Conservation (phyloP, 2,797 vertebrate species). For the Acrossocheilus fasciatus region DNA sequence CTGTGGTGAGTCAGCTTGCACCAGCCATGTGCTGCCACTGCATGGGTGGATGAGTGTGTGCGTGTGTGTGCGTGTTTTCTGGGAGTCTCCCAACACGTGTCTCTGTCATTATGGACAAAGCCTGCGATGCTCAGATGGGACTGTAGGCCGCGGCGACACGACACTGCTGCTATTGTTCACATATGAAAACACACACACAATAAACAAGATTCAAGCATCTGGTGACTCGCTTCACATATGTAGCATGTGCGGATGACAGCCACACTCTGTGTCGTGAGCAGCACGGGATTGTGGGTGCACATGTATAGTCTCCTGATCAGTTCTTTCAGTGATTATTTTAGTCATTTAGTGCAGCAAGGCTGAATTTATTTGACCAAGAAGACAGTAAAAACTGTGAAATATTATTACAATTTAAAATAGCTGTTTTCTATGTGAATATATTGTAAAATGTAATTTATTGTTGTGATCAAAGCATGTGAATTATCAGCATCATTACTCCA, state of each 20-base stretch:
- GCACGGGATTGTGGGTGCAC: neutral
- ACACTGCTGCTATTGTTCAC: constrained; percentile 65
- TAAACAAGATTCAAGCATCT: constrained; percentile 50
- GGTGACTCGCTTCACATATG: neutral
- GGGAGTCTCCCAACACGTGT: constrained; percentile 74
- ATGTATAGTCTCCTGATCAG: neutral
- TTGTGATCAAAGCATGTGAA: neutral
- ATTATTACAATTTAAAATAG: neutral
- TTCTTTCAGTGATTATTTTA: neutral
- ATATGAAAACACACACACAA: constrained; percentile 34
- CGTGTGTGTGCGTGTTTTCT: constrained; percentile 53
- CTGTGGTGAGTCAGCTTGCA: constrained; percentile 71
- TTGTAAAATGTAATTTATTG: neutral
- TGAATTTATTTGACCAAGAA: neutral
- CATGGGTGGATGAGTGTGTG: constrained; percentile 18
- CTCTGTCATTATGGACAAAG: constrained; percentile 66
- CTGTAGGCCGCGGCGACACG: constrained; percentile 64
- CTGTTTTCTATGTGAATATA: neutral
- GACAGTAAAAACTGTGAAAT: neutral
- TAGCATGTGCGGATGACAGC: neutral
- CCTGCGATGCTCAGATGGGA: constrained; percentile 70
- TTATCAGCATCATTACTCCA: neutral
- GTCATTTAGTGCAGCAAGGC: neutral
- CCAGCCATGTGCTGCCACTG: constrained; percentile 66
- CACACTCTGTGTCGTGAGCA: neutral